Evolutionary conservation across 2,888 invertebrate genomes (phyloP).

Genomic region (Pristionchus japonicus): DNA sequence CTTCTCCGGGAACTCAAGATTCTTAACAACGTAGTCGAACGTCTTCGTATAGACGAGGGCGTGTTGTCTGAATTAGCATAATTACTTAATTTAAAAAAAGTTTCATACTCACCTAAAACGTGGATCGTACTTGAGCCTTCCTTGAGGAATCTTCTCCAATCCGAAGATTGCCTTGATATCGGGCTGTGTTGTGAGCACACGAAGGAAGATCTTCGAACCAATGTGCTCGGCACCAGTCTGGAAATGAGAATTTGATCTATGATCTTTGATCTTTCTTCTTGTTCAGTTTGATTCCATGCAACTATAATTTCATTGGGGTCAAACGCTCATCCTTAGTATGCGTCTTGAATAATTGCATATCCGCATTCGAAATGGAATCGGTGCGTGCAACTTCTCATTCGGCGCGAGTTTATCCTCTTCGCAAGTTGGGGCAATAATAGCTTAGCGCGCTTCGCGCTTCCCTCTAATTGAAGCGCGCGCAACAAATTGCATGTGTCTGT

Average conservation of each 20-base stretch:
- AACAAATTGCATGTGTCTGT: neutral
- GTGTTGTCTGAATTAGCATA: slow-evolving; percentile 55
- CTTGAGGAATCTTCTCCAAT: slow-evolving; percentile 63
- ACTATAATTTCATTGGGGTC: neutral
- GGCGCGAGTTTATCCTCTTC: neutral
- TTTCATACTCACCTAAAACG: slow-evolving; percentile 53
- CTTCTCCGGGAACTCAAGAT: slow-evolving; percentile 69
- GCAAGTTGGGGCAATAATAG: neutral
- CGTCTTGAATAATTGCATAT: neutral
- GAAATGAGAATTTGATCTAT: slow-evolving; percentile 48
- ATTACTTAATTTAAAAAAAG: neutral
- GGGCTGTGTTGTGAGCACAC: slow-evolving; percentile 70
- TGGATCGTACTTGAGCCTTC: slow-evolving; percentile 69
- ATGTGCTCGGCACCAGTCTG: slow-evolving; percentile 71
- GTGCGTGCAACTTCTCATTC: neutral
- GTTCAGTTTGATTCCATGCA: no score
- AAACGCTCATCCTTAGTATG: neutral
- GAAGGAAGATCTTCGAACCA: slow-evolving; percentile 72
- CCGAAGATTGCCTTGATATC: slow-evolving; percentile 66
- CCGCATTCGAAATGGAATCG: neutral
- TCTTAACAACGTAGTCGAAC: slow-evolving; percentile 71
- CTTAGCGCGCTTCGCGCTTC: slow-evolving; percentile 10
- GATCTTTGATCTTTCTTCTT: neutral
- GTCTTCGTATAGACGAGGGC: slow-evolving; percentile 66
- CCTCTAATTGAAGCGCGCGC: neutral